Evolutionary conservation across 1,140 invertebrate species (phyloP), one percentile per base, ranked within the genome.

Genomic region (Aleiodes sp.): DNA sequence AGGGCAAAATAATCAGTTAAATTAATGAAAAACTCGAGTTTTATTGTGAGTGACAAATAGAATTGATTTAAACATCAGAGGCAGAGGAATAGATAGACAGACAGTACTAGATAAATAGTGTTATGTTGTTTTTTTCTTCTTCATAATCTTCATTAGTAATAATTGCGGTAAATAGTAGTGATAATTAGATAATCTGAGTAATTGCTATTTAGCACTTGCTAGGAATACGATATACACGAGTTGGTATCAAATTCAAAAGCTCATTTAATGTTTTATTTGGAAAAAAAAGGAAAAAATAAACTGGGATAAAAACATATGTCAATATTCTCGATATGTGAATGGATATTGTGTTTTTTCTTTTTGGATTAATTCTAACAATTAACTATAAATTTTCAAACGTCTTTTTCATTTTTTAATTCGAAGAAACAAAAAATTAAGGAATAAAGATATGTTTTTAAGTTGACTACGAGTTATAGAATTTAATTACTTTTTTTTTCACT

Each of bases 401-500:
- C n/a, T 24, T 52, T 52, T 52, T 16, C 10, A 24, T 26, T 16
- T 12, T 21, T 24, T 24, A 3, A 16, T 24, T 52, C 57, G 57
- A 60, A 31, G 28, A 10, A 33, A 19, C 35, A 35, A 63, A 63
- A 35, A 37, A 35, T 41, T 46, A 6, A 64, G 14, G 37, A 64
- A 26, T 29, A 26, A 26, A 41, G 21, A 64, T 39, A 41, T 28
- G 26, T 64, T 41, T 64, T 43, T 64, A 28, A n/a, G 35, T 21
- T 26, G 19, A 41, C 26, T 46, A 41, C 37, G n/a, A 31, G 41
- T 52, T 52, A 52, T 52, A 52, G 46, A 52, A 52, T 52, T 52
- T 24, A 52, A 52, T 52, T 35, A 33, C 29, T 60, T 61, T 29
- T 68, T 68, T 68, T 63, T 46, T 52, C 37, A 7, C 52, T 35